Percentiles rank a stretch among this genome's conserved stretches.
phyloP scores from a whole-genome alignment of 1,140 invertebrate genomes.

The Oscheius sp. region DNA sequence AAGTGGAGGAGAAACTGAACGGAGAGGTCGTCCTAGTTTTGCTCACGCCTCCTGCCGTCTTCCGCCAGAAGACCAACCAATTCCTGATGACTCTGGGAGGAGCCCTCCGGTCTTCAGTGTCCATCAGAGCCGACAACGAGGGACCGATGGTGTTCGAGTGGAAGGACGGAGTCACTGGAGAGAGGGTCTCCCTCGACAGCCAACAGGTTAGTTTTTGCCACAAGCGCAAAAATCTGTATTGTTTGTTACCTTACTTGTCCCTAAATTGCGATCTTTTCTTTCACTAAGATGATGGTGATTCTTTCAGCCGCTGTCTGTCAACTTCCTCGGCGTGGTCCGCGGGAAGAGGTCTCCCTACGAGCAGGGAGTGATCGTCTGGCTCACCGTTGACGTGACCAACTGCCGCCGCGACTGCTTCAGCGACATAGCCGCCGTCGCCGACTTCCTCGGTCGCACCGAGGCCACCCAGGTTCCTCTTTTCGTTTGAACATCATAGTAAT shows the following conservation, averaged over 20 bases:
- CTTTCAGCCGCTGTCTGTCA: background rate
- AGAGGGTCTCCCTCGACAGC: background rate
- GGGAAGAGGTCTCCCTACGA: too few species aligned
- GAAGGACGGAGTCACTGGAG: conserved; percentile 14
- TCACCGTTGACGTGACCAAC: conserved; percentile 34
- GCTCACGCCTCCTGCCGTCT: conserved; percentile 12
- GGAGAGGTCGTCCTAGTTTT: conserved; percentile 27
- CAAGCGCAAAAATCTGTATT: too few species aligned
- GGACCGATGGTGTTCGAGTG: conserved; percentile 42
- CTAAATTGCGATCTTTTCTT: too few species aligned
- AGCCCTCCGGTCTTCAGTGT: conserved; percentile 27
- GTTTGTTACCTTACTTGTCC: too few species aligned
- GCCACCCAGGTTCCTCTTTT: conserved; percentile 25
- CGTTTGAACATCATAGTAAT: too few species aligned
- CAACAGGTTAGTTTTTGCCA: too few species aligned
- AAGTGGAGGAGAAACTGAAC: too few species aligned
- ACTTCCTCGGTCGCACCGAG: conserved; percentile 23
- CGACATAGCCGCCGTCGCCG: conserved; percentile 20
- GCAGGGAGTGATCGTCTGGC: conserved; percentile 36
- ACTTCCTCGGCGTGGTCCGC: too few species aligned
- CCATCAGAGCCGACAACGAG: conserved; percentile 17
- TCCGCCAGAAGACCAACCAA: conserved; percentile 16
- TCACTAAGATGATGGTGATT: too few species aligned
- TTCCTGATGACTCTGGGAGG: conserved; percentile 34
- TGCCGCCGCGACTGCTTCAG: conserved; percentile 35